Percentiles rank a stretch among this genome's conserved stretches.
Conservation (phyloP, 2,113 vertebrate genomes). For the Epinephelus moara region DNA sequence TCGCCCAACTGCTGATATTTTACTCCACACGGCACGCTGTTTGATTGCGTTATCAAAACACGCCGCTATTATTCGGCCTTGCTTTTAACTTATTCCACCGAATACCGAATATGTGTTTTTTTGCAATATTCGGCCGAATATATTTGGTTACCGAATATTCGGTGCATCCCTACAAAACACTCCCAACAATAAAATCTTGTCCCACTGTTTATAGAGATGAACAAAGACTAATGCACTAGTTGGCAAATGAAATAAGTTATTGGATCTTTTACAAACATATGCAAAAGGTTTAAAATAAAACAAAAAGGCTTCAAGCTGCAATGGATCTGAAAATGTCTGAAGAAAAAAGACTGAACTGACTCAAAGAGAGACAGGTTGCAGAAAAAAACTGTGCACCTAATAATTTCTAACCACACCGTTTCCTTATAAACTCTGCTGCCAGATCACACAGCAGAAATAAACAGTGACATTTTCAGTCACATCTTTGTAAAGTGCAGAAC, state of each 20-base stretch:
- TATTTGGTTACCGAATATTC: too few relatives aligned
- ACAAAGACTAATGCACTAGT: background rate
- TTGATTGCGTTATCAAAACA: too few relatives aligned
- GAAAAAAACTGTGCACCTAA: background rate
- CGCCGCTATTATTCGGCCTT: too few relatives aligned
- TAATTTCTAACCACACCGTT: background rate
- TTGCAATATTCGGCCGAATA: too few relatives aligned
- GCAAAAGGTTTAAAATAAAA: background rate
- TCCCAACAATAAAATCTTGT: too few relatives aligned
- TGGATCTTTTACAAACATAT: background rate
- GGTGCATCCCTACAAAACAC: too few relatives aligned
- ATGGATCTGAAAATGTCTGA: background rate
- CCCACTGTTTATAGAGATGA: background rate
- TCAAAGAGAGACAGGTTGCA: background rate
- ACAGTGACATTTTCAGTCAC: background rate
- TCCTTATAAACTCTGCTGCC: background rate
- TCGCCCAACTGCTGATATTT: too few relatives aligned
- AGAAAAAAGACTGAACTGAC: background rate
- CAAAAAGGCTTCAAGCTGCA: background rate
- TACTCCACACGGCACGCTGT: too few relatives aligned
- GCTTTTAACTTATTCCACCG: too few relatives aligned
- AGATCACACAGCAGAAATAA: background rate
- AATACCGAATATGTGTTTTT: too few relatives aligned
- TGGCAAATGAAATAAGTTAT: background rate
- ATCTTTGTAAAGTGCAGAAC: background rate